phyloP scores from a whole-genome alignment of 2,113 vertebrate genomes.

The Nibea albiflora region DNA sequence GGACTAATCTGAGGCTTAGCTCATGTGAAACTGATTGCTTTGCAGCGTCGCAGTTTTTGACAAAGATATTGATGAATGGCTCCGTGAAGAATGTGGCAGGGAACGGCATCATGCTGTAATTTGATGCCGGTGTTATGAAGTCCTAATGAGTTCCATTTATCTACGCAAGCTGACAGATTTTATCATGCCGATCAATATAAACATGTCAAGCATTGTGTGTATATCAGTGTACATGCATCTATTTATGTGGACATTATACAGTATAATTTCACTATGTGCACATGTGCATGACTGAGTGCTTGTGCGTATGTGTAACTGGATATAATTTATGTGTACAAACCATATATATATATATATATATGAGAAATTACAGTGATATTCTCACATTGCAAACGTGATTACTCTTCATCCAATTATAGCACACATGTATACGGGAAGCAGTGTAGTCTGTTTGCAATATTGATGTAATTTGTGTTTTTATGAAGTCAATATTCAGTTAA shows the following conservation, averaged over 20 bases:
- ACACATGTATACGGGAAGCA: neutral
- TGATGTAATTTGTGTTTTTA: neutral
- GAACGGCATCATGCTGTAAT: slow-evolving; percentile 32
- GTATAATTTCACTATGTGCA: neutral
- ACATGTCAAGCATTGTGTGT: slow-evolving; percentile 7
- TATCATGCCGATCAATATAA: slow-evolving; percentile 19
- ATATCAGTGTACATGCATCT: neutral
- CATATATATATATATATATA: neutral
- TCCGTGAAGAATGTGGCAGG: slow-evolving; percentile 25
- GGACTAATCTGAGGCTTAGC: slow-evolving; percentile 65
- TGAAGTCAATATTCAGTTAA: slow-evolving; percentile 8
- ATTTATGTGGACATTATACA: neutral
- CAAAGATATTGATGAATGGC: slow-evolving; percentile 64
- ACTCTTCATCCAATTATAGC: neutral
- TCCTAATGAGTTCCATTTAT: slow-evolving; percentile 63
- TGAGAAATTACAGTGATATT: neutral
- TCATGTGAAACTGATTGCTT: slow-evolving; percentile 65
- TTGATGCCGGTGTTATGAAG: slow-evolving; percentile 37
- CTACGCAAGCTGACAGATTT: slow-evolving; percentile 22
- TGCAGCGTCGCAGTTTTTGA: slow-evolving; percentile 42
- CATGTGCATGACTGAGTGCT: neutral
- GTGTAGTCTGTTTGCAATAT: neutral
- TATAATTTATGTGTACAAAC: neutral
- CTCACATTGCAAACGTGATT: neutral
- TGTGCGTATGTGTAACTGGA: neutral